Evolutionary conservation across 1,140 invertebrate genomes (phyloP).

Genomic region (Odontomachus brunneus): DNA sequence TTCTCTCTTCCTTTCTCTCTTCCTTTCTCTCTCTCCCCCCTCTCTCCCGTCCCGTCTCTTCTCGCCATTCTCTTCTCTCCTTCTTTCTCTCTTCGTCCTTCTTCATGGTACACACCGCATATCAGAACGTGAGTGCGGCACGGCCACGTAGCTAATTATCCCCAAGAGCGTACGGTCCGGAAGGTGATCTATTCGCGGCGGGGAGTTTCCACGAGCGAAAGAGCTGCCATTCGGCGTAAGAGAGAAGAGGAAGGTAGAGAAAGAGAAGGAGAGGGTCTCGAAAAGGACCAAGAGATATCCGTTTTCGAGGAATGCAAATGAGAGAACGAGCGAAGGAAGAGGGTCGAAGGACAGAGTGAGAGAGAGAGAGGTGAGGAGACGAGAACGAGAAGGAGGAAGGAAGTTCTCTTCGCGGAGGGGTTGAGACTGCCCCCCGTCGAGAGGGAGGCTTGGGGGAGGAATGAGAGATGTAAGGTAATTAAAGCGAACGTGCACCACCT

Average conservation of each 20-base stretch:
- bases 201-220: conserved; percentile 74
- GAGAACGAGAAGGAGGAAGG: conserved; percentile 32
- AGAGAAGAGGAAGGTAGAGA: conserved; percentile 58
- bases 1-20: neutral
- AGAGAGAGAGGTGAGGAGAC: conserved; percentile 17
- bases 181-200: conserved; percentile 84
- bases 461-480: conserved; percentile 86
- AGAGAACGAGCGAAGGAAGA: conserved; percentile 70
- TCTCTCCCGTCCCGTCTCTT: neutral
- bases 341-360: conserved; percentile 18
- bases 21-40: conserved; percentile 41
- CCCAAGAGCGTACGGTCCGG: conserved; percentile 78
- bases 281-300: conserved; percentile 72
- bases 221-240: conserved; percentile 37
- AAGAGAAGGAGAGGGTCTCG: conserved; percentile 59
- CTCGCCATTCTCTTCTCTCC: neutral
- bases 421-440: conserved; percentile 17
- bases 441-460: conserved; percentile 70
- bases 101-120: conserved; percentile 66
- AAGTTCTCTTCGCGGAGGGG: conserved; percentile 49
- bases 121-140: conserved; percentile 76
- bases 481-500: conserved; percentile 85
- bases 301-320: conserved; percentile 83
- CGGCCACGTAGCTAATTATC: conserved; percentile 83
- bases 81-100: conserved; percentile 67